These are phyloP conservation scores for Microcebus lehilahytsara DNA, from an alignment of 2,113 vertebrate species.

Conservation along the genomic window DNA sequence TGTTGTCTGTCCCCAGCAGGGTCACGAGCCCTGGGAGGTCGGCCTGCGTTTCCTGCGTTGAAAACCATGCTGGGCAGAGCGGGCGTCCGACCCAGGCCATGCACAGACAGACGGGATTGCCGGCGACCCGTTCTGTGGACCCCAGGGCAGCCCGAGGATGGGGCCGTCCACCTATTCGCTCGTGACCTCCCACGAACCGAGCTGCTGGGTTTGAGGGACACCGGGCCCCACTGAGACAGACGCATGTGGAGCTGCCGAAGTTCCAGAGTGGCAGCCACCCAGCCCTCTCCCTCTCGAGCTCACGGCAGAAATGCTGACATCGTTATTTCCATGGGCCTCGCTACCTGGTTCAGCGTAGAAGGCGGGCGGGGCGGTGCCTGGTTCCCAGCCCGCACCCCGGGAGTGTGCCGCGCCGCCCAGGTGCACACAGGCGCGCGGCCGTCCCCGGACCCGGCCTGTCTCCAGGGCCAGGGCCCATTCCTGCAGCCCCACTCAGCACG, in stretches of 20 bases:
- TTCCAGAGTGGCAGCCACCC: neutral
- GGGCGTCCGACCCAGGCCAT: fast-evolving
- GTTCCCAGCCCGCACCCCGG: neutral
- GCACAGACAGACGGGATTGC: neutral
- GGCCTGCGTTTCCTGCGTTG: fast-evolving
- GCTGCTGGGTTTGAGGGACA: neutral
- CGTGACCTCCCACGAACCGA: too few relatives aligned
- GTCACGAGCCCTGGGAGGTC: neutral
- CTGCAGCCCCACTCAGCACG: too few relatives aligned
- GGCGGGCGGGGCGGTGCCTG: fast-evolving
- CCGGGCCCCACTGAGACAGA: neutral
- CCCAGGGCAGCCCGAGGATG: neutral
- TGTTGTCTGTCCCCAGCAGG: fast-evolving
- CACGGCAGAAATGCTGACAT: neutral
- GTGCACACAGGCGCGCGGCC: fast-evolving
- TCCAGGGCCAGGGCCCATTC: neutral
- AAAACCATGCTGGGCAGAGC: neutral
- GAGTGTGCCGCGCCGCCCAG: too few relatives aligned
- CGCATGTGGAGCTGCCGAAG: neutral
- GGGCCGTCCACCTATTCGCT: neutral
- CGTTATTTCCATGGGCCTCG: neutral
- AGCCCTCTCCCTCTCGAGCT: neutral
- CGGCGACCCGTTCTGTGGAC: fast-evolving
- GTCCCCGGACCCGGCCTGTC: neutral
- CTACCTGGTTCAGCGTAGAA: neutral